phyloP scores from a whole-genome alignment of 2,797 vertebrate genomes.

The Ceyx erithaca region DNA sequence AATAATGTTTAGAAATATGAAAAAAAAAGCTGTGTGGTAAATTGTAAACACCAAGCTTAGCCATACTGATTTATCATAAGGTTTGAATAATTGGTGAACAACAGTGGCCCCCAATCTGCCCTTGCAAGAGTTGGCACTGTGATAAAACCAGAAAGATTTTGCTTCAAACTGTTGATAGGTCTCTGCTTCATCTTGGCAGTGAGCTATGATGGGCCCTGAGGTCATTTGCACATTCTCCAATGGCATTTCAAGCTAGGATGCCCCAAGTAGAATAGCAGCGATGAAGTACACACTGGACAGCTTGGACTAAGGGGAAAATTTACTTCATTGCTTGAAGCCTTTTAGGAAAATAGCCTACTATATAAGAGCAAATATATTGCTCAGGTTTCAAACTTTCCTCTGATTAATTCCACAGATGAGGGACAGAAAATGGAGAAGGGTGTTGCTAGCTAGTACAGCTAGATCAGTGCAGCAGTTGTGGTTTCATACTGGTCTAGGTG shows the following conservation, averaged over 20 bases:
- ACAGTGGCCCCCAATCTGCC: neutral
- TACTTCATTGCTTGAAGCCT: neutral
- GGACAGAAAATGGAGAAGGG: neutral
- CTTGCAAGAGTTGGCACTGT: neutral
- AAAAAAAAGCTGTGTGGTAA: too few species aligned
- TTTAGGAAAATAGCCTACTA: neutral
- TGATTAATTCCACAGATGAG: neutral
- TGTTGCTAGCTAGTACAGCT: neutral
- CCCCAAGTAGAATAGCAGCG: neutral
- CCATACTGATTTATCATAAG: neutral
- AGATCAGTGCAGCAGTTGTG: neutral
- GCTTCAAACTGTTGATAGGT: neutral
- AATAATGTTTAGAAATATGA: neutral
- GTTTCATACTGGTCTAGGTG: neutral
- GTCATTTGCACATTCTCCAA: neutral
- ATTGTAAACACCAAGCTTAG: neutral
- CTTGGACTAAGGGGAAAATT: neutral
- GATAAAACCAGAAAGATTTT: constrained; percentile 10
- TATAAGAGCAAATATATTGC: neutral
- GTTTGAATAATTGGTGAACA: neutral
- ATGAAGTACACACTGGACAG: neutral
- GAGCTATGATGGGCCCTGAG: neutral
- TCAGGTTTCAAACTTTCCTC: neutral
- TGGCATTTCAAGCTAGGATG: neutral
- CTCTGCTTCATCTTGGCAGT: neutral